Base-by-base conservation (phyloP, 2,888 invertebrate genomes). In the Hoplodrina ambigua region DNA sequence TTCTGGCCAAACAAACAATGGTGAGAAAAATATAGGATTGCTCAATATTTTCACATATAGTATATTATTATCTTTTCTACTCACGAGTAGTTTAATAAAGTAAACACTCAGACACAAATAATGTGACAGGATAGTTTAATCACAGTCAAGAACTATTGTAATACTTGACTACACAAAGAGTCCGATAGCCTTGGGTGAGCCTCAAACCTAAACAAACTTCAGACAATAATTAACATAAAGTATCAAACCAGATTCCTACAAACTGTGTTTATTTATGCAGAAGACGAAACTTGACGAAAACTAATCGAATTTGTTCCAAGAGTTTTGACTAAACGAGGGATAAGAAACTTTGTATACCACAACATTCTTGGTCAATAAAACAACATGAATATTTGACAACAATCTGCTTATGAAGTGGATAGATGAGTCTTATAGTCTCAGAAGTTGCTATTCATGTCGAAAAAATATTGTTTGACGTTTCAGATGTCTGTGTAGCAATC, bases 221-320 rank as follows among this genome's bases (percentile, higher is more conserved):
- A 56, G 15, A 33, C 49, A 46, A 60, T 46, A 52, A 59, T 58
- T 19, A 54, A 50, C 25, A 58, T 41, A 41, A 49, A 50, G 13
- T 37, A 19, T 46, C 13, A n/a, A n/a, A 25, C 2, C 19, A 25
- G 17, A 25, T 8, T n/a, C 30, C 54, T 30, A 30, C 37, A 33
- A 69, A 61, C 49, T 49, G 25, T 33, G 46, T 41, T 55, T 75
- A 68, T 53, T 33, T 62, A 52, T 54, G 13, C 50, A 54, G 50
- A 54, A 8, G 30, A 25, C 25, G 25, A 56, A 78, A 61, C 53
- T 58, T 65, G 15, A 25, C 5, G 13, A 19, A 44, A 72, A 55
- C 54, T 61, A 20, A 52, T 73, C 20, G 17, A 52, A 52, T 66
- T 72, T 33, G 50, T 61, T 37, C n/a, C 7, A 58, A 30, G 52